Evolutionary conservation across 2,797 vertebrate genomes (phyloP).

Genomic region (Paramormyrops hopkinsi): DNA sequence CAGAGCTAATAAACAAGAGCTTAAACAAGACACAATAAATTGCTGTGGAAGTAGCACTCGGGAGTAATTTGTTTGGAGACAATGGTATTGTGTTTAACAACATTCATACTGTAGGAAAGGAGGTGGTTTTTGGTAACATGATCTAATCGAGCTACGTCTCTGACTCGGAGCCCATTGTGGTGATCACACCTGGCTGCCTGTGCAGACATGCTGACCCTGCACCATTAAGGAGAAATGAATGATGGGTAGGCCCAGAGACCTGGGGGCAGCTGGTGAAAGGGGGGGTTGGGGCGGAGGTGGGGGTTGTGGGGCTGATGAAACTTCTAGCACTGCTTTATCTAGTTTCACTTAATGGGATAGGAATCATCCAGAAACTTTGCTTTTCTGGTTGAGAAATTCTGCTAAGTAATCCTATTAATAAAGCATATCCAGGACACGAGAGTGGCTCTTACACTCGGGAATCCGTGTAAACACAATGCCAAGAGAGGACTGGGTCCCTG

Average conservation of each 20-base stretch:
- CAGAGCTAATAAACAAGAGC: not conserved
- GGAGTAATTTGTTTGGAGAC: not conserved
- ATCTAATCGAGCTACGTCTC: not conserved
- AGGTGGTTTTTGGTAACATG: not conserved
- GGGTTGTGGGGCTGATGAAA: not conserved
- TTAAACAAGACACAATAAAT: not conserved
- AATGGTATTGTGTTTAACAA: not conserved
- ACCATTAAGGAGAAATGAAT: not conserved
- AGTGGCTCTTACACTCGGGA: not conserved
- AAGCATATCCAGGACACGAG: not conserved
- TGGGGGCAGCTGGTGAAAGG: not conserved
- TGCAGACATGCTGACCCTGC: not conserved
- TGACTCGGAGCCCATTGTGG: not conserved
- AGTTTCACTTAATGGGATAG: not conserved
- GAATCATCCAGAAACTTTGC: not conserved
- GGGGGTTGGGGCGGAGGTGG: not conserved
- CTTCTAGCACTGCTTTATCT: not conserved
- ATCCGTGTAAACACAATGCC: not conserved
- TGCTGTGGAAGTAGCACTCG: not conserved
- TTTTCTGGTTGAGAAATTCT: not conserved
- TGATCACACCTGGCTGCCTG: not conserved
- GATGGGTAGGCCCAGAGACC: not conserved
- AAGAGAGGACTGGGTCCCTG: not conserved
- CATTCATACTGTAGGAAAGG: not conserved
- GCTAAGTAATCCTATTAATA: conserved; percentile 9